phyloP scores from a whole-genome alignment of 2,797 vertebrate species.

The Mallotus villosus region DNA sequence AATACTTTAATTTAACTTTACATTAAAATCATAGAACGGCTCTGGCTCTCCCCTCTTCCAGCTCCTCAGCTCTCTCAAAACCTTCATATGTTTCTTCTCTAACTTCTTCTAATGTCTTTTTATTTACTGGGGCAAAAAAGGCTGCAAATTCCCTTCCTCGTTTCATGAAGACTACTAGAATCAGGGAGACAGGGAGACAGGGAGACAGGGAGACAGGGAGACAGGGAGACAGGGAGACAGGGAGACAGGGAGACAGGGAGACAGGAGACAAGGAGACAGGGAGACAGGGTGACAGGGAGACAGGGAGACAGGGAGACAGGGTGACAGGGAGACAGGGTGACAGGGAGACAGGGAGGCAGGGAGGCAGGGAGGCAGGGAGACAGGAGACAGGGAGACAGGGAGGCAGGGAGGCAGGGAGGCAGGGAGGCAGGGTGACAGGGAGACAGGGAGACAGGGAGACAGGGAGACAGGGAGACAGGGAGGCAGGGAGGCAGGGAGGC shows the following conservation, averaged over 20 bases:
- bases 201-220: background rate
- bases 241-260: background rate
- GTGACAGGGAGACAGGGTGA: background rate
- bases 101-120: no score
- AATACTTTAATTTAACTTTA: no score
- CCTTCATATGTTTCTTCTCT: no score
- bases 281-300: background rate
- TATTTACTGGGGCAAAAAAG: no score
- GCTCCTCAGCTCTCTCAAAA: no score
- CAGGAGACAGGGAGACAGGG: background rate
- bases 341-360: conserved; percentile 5
- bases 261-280: background rate
- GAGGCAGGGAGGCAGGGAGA: conserved; percentile 1
- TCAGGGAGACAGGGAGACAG: no score
- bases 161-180: no score
- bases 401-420: background rate
- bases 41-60: no score
- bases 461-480: conserved; percentile 1
- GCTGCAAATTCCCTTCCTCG: no score
- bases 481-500: conserved; percentile 19
- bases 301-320: background rate
- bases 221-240: background rate
- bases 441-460: background rate
- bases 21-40: no score
- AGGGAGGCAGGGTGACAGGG: background rate